Base-by-base conservation (phyloP, 2,888 invertebrate species). In the Smittia sp. region DNA sequence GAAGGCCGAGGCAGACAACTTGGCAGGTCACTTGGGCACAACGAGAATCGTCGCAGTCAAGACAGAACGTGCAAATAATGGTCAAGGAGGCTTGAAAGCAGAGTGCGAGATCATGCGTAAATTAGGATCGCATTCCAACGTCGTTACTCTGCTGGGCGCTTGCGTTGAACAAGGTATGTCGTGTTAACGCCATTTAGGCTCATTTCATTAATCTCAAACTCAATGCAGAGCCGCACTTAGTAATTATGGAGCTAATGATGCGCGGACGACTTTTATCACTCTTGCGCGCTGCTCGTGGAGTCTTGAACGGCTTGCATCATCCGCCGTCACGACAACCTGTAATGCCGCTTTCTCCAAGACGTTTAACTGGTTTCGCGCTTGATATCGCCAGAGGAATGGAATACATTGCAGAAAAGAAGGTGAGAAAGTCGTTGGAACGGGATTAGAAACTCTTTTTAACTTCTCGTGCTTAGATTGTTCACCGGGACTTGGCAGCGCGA, bases 211-310 rank as follows among this genome's bases (percentile, higher is more conserved):
- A 18, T 62, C 20, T 32, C 32, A 32, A n/a, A n/a, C 11, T 46
- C 11, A 15, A 46, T 46, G 2, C 46, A 92, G 93, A 93, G 78
- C 93, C 93, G 0, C 89, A 91, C 79, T 87, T 92, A 78, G 84
- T 93, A 62, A 90, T 93, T 77, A 90, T 93, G 90, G 93, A 93
- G 81, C 93, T 91, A 79, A 92, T 92, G 75, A 91, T 91, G 88
- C 89, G 91, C 77, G 93, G 93, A 41, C 91, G 93, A 79, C 82
- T 93, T 75, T 83, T 92, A 76, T 89, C 91, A 1, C 89, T 91
- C 79, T 84, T 93, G 75, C 85, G 93, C 54, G 92, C 82, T 0
- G 82, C 82, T 6, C 78, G 82, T 63, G 82, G 79, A n/a, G 85
- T 80, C 88, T 82, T 81, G 84, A 84, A 77, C 81, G 1, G 82